Percentiles rank a stretch among this genome's conserved stretches.
phyloP scores from a whole-genome alignment of 2,113 vertebrate genomes.

The Sphyrna mokarran region DNA sequence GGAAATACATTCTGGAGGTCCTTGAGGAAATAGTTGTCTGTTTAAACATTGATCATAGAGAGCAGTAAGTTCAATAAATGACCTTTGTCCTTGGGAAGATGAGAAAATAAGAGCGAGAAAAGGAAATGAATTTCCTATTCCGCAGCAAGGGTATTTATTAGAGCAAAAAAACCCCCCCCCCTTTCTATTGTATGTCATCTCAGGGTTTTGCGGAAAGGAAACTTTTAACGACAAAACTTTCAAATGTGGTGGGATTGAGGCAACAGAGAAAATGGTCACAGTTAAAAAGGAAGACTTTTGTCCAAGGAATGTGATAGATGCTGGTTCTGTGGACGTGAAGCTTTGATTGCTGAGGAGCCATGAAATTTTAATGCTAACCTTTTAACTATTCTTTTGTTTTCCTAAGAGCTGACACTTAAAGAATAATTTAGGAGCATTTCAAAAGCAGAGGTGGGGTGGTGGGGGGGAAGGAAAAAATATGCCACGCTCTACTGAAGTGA shows the following conservation, averaged over 20 bases:
- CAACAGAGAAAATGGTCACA: background rate
- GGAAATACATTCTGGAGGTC: background rate
- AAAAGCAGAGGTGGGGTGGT: background rate
- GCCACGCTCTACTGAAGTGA: background rate
- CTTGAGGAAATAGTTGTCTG: background rate
- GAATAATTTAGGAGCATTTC: background rate
- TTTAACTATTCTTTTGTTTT: background rate
- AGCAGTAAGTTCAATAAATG: background rate
- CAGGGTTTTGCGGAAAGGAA: background rate
- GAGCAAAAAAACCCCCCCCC: background rate
- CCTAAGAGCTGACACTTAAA: background rate
- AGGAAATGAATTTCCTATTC: background rate
- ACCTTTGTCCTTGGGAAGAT: background rate
- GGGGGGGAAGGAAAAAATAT: background rate
- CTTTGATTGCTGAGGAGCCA: background rate
- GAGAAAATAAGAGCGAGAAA: background rate
- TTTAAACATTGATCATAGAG: background rate
- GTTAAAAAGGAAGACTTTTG: background rate
- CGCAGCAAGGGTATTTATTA: background rate
- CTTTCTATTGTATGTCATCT: background rate
- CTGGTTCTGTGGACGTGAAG: background rate
- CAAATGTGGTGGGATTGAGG: background rate
- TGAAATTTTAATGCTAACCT: conserved; percentile 27
- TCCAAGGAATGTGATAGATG: background rate
- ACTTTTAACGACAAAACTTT: background rate